phyloP scores from a whole-genome alignment of 2,113 vertebrate genomes.

The Willisornis vidua region DNA sequence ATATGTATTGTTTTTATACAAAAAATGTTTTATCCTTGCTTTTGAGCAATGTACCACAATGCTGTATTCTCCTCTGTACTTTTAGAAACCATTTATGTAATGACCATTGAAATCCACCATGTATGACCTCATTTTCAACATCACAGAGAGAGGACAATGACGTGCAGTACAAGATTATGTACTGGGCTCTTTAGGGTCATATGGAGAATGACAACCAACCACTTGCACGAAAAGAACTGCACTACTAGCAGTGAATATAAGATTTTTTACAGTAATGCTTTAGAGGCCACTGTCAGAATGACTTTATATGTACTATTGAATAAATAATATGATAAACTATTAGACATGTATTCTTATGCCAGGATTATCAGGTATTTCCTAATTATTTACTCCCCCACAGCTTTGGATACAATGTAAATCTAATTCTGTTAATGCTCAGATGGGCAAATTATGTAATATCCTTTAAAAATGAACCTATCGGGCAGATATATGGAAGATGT shows the following conservation, averaged over 20 bases:
- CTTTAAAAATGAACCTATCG: not conserved
- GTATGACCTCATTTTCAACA: not conserved
- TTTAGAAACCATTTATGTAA: not conserved
- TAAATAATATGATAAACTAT: not conserved
- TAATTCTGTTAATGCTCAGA: not conserved
- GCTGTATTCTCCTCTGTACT: not conserved
- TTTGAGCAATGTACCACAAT: not conserved
- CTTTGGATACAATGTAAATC: not conserved
- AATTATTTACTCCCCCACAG: not conserved
- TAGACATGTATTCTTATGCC: not conserved
- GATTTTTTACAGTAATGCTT: not conserved
- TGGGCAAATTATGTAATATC: not conserved
- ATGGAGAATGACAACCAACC: not conserved
- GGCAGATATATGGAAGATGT: not conserved
- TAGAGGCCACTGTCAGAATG: not conserved
- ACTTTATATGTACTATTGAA: not conserved
- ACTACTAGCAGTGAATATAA: not conserved
- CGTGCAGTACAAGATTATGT: not conserved
- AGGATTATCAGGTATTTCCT: not conserved
- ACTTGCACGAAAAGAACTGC: not conserved
- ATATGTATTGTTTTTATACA: not conserved
- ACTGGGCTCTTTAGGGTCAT: not conserved
- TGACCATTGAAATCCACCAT: not conserved
- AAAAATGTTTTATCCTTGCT: not conserved
- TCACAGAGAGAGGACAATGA: not conserved